These are phyloP conservation scores for Amphiprion percula DNA, from an alignment of 2,113 vertebrate species.

Conservation along the genomic window DNA sequence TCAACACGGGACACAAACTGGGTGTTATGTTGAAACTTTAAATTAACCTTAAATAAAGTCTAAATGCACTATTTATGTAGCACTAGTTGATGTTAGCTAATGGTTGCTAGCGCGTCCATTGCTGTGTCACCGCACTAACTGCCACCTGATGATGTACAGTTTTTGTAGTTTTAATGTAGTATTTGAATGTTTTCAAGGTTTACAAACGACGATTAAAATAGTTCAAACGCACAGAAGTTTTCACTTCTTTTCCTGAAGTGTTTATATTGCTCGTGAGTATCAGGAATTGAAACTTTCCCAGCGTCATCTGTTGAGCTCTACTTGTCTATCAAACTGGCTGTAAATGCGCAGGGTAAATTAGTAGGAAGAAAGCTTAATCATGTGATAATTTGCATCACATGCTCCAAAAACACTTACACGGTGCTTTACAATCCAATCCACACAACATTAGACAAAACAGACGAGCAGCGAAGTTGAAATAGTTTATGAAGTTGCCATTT, in stretches of 20 bases:
- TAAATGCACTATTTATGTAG: background rate
- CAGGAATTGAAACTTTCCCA: background rate
- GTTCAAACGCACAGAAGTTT: background rate
- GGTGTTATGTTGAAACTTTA: fast-evolving
- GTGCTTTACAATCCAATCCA: no score
- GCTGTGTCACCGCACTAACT: slow-evolving; percentile 56
- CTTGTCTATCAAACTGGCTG: no score
- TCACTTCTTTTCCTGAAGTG: background rate
- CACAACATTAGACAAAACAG: no score
- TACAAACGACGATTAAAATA: background rate
- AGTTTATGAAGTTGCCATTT: no score
- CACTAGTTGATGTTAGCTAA: slow-evolving; percentile 25
- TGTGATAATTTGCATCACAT: no score
- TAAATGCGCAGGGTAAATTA: no score
- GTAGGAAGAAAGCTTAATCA: no score
- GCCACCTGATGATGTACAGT: background rate
- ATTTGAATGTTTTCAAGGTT: no score
- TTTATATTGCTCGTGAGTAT: no score
- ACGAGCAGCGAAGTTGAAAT: no score
- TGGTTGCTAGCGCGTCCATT: slow-evolving; percentile 27
- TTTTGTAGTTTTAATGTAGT: background rate
- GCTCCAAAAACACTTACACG: no score
- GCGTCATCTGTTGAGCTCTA: background rate
- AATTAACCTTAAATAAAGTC: background rate
- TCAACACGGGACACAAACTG: background rate